A percentile compares a stretch with the other conserved stretches of the same genome.
phyloP scores from a whole-genome alignment of 2,888 invertebrate genomes.

The Pammene aurita region DNA sequence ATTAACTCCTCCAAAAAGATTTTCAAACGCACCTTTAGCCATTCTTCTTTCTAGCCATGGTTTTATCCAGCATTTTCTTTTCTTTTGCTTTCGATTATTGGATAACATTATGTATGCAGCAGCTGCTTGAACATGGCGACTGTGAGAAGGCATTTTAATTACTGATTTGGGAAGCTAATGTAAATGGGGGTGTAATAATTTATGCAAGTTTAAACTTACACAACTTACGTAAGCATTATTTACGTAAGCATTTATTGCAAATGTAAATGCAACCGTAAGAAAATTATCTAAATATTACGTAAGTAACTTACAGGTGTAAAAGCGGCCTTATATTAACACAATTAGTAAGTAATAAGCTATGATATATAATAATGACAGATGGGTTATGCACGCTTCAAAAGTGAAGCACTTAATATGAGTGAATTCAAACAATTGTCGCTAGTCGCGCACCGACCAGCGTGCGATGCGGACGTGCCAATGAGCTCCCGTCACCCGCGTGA shows the following conservation, averaged over 20 bases:
- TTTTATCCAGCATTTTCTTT: constrained; percentile 20
- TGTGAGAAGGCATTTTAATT: constrained; percentile 11
- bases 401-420: too few relatives aligned
- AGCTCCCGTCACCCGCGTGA: too few relatives aligned
- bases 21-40: constrained; percentile 8
- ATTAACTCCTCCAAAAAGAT: too few relatives aligned
- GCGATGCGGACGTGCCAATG: too few relatives aligned
- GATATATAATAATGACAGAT: too few relatives aligned
- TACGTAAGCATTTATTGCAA: not conserved
- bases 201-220: constrained; percentile 5
- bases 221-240: constrained; percentile 13
- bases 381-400: too few relatives aligned
- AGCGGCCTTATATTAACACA: constrained; percentile 17
- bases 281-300: constrained; percentile 18
- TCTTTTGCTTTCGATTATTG: constrained; percentile 14
- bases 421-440: too few relatives aligned
- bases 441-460: too few relatives aligned
- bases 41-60: constrained; percentile 17
- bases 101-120: constrained; percentile 14
- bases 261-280: constrained; percentile 15
- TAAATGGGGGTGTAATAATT: constrained; percentile 21
- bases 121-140: constrained; percentile 15
- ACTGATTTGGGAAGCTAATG: constrained; percentile 9
- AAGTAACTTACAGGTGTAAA: constrained; percentile 25
- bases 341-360: too few relatives aligned